phyloP scores from a whole-genome alignment of 2,888 invertebrate species.

The Tribolium freemani region DNA sequence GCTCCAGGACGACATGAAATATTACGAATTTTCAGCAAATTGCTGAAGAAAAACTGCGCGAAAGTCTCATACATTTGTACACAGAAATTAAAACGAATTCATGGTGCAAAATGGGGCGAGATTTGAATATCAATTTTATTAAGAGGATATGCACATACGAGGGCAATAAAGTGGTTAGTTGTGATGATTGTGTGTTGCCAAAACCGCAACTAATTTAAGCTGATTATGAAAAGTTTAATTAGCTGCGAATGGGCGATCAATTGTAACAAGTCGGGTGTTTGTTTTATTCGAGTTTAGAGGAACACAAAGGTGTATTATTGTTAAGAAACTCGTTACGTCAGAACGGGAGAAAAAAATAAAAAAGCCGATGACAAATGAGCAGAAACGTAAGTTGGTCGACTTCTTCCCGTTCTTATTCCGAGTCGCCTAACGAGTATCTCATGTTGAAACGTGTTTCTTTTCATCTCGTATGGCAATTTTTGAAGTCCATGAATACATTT shows the following conservation, averaged over 20 bases:
- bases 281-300: not conserved
- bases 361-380: conserved; percentile 40
- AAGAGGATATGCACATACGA: not conserved
- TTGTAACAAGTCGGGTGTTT: not conserved
- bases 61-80: not conserved
- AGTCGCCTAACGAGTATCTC: conserved; percentile 32
- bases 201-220: conserved; percentile 24
- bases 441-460: conserved; percentile 36
- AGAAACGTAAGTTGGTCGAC: conserved; percentile 34
- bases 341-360: conserved; percentile 10
- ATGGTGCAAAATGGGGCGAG: too few species aligned
- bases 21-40: not conserved
- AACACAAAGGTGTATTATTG: conserved; percentile 26
- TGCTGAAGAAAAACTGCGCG: not conserved
- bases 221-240: conserved; percentile 21
- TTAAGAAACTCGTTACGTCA: conserved; percentile 32
- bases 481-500: conserved; percentile 45
- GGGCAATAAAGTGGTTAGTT: not conserved
- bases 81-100: too few species aligned
- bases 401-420: conserved; percentile 15
- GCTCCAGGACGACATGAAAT: conserved; percentile 2
- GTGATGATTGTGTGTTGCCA: not conserved
- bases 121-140: not conserved
- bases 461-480: conserved; percentile 38
- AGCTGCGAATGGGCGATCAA: not conserved